Base-by-base conservation (phyloP, 2,797 vertebrate species). In the Acrossocheilus wenchowensis region DNA sequence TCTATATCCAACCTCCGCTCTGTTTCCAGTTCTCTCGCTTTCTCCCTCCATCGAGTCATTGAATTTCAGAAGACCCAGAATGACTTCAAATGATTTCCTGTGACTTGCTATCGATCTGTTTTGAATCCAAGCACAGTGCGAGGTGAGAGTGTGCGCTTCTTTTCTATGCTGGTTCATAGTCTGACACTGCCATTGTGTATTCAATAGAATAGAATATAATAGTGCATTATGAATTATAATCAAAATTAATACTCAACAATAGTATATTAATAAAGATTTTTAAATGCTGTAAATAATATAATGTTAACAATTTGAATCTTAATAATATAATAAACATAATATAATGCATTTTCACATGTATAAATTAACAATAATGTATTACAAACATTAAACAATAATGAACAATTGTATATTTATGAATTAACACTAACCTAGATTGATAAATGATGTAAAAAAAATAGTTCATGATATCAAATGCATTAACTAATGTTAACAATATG, bases 81-180 rank as follows among this genome's bases (percentile, higher is more conserved):
- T 83, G 84, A 88, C 88, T 88, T 78, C 88, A 85, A 86, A 86
- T 89, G 72, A 87, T 82, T 77, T 77, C 86, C 86, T 87, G 77
- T 66, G 77, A 89, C 77, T 83, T 73, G 79, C n/a, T 74, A 69
- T 87, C 79, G 78, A 72, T 85, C 84, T 84, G 78, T 66, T 87
- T 81, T 68, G 43, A 64, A 71, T 57, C 78, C 81, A 68, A 77
- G 78, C 39, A 48, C 74, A 69, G 69, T 84, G 54, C 34, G 77
- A 66, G 82, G 45, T 85, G 57, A 73, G 50, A 77, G 57, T 41
- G 36, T 64, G 54, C 48, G 8, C 12, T 64, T 82, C 26, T 69
- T 75, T 71, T 74, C 50, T 72, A 73, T 34, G 66, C 54, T 82
- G 66, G 45, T n/a, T 21, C 52, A 41, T 9, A 68, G 15, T 50